Evolutionary conservation across 2,113 vertebrate genomes (phyloP).

Genomic region (Lophura nycthemera): DNA sequence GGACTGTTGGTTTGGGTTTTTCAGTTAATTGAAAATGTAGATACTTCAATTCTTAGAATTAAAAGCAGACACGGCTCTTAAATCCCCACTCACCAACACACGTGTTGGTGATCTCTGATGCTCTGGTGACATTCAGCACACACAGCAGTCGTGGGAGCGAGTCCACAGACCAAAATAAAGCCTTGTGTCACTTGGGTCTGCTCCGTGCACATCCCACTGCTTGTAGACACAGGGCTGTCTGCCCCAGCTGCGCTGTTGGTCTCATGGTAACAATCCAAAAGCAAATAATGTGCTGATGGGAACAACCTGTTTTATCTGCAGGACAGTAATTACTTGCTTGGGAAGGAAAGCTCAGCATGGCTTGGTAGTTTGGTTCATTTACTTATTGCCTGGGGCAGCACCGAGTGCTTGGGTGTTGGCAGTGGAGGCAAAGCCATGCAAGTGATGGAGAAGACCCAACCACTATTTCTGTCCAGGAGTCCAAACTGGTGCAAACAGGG

Average conservation of each 20-base stretch:
- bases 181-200: rapidly evolving
- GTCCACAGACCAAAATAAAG: rapidly evolving
- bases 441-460: background rate
- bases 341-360: background rate
- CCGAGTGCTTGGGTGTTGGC: background rate
- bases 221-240: rapidly evolving
- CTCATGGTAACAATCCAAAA: background rate
- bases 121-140: background rate
- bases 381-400: background rate
- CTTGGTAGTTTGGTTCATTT: background rate
- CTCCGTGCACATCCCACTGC: rapidly evolving
- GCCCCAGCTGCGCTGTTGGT: background rate
- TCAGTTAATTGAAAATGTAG: background rate
- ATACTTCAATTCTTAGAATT: background rate
- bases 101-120: background rate
- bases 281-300: no score
- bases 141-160: background rate
- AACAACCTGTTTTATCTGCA: background rate
- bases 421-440: background rate
- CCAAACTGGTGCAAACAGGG: background rate
- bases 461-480: background rate
- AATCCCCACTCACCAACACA: no score
- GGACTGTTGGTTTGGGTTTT: background rate
- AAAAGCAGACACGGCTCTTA: background rate
- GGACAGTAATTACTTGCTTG: background rate